A percentile compares a stretch with the other conserved stretches of the same genome.
These are phyloP conservation scores for Tipula unca DNA, from an alignment of 2,888 invertebrate genomes.

Conservation along the genomic window DNA sequence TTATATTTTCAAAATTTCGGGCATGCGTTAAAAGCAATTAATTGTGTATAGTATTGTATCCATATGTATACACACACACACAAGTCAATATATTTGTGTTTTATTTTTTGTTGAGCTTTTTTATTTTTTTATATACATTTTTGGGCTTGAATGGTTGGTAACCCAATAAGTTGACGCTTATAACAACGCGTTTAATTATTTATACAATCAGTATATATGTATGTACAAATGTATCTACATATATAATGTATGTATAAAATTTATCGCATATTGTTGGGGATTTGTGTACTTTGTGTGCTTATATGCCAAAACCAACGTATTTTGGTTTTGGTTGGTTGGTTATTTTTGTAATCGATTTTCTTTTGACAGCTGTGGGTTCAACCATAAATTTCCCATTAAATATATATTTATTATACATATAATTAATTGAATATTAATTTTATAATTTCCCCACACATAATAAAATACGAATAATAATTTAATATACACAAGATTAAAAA, in stretches of 20 bases:
- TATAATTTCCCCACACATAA: background rate
- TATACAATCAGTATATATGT: background rate
- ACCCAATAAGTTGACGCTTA: background rate
- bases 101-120: background rate
- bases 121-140: background rate
- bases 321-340: background rate
- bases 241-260: background rate
- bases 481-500: background rate
- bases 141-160: background rate
- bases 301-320: background rate
- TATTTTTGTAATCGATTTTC: background rate
- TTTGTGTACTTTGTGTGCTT: background rate
- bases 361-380: background rate
- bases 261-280: background rate
- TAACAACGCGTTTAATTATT: background rate
- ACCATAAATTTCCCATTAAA: background rate
- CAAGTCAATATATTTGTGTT: background rate
- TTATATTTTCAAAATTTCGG: background rate
- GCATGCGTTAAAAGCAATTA: background rate
- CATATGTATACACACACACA: background rate
- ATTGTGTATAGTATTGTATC: background rate
- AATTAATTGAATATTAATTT: background rate
- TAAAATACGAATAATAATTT: background rate
- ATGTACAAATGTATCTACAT: too few relatives aligned
- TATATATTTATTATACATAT: too few relatives aligned